phyloP scores from a whole-genome alignment of 2,797 vertebrate genomes.

The Spinibarbus caldwelli region DNA sequence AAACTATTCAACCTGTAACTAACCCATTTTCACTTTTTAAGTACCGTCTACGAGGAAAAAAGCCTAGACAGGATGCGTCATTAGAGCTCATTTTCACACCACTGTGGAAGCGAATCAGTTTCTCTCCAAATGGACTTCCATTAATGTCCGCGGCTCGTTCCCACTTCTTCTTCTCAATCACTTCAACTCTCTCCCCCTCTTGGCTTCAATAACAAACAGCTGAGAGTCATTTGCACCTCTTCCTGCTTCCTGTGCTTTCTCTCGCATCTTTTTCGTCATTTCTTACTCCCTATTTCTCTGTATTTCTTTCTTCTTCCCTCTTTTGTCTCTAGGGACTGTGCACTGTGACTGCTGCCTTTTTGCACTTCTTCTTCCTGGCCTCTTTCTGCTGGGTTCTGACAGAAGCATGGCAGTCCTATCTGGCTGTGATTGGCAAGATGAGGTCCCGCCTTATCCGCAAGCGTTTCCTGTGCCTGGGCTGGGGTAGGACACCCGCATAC shows the following conservation, averaged over 20 bases:
- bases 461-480: constrained; percentile 98
- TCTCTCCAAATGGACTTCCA: not conserved
- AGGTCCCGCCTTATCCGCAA: constrained; percentile 96
- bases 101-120: not conserved
- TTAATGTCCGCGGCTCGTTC: not conserved
- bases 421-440: constrained; percentile 96
- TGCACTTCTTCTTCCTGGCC: constrained; percentile 99
- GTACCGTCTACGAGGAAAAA: not conserved
- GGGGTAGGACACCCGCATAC: constrained; percentile 83
- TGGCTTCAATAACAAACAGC: constrained; percentile 11
- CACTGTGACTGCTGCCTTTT: constrained; percentile 95
- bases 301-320: not conserved
- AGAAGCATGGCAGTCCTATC: constrained; percentile 98
- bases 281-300: too few species aligned
- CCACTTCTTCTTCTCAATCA: constrained; percentile 6
- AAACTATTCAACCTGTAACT: not conserved
- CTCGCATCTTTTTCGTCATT: too few species aligned
- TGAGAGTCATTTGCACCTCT: constrained; percentile 30
- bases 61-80: not conserved
- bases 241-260: not conserved
- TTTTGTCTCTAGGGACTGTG: constrained; percentile 85
- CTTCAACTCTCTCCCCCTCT: constrained; percentile 15
- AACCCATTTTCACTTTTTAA: constrained; percentile 19
- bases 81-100: not conserved
- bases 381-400: constrained; percentile 99